Evolutionary conservation across 2,888 invertebrate genomes (phyloP).

Genomic region (Allacma fusca): DNA sequence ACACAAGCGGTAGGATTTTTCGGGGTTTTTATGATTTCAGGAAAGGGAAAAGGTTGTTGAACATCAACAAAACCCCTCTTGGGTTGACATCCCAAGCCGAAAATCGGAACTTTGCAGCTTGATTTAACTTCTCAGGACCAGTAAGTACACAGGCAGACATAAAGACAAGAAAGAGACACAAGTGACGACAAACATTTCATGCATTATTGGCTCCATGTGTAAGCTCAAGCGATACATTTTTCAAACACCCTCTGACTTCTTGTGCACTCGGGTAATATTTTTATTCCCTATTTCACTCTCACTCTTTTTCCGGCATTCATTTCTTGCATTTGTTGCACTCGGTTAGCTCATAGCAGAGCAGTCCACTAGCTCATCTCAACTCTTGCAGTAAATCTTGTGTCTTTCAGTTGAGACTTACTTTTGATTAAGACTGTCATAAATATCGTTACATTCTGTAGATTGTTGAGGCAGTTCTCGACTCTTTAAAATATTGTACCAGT

Average conservation of each 20-base stretch:
- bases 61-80: constrained; percentile 30
- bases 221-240: constrained; percentile 10
- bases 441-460: too few relatives aligned
- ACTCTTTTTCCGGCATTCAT: constrained; percentile 22
- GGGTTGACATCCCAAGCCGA: constrained; percentile 1
- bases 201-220: constrained; percentile 20
- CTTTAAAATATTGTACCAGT: too few relatives aligned
- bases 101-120: constrained; percentile 7
- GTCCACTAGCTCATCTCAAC: too few relatives aligned
- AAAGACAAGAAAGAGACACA: background rate
- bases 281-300: constrained; percentile 29
- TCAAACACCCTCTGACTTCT: constrained; percentile 5
- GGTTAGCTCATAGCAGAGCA: background rate
- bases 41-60: constrained; percentile 38
- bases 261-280: background rate
- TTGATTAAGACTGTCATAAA: too few relatives aligned
- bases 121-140: background rate
- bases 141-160: background rate
- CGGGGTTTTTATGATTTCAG: background rate
- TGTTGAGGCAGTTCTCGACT: too few relatives aligned
- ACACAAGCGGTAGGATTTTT: background rate
- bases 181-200: constrained; percentile 17
- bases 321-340: constrained; percentile 12
- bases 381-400: too few relatives aligned
- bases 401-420: too few relatives aligned